These are phyloP conservation scores for Caranx ignobilis DNA, from an alignment of 2,113 vertebrate genomes.

Conservation along the genomic window DNA sequence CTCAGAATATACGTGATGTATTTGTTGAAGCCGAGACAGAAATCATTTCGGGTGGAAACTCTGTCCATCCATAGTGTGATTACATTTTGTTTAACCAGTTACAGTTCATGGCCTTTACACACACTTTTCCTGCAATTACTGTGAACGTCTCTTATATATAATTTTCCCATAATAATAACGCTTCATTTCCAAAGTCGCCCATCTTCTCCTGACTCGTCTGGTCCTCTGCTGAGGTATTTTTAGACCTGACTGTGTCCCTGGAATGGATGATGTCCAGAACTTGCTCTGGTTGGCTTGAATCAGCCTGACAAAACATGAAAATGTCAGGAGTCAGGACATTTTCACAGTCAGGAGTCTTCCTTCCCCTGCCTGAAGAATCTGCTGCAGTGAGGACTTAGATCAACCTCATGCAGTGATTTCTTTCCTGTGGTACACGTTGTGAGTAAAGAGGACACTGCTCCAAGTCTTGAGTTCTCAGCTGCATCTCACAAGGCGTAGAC, in stretches of 20 bases:
- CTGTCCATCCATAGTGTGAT: neutral
- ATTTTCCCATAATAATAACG: slow-evolving; percentile 35
- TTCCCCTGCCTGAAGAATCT: slow-evolving; percentile 66
- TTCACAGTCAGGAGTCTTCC: slow-evolving; percentile 73
- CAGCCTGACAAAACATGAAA: slow-evolving; percentile 74
- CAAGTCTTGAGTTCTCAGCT: neutral
- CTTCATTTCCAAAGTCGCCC: slow-evolving; percentile 29
- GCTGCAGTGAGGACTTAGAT: slow-evolving; percentile 43
- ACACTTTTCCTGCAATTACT: slow-evolving; percentile 21
- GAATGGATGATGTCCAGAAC: slow-evolving; percentile 75
- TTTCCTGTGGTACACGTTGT: slow-evolving; percentile 22
- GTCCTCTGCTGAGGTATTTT: slow-evolving; percentile 66
- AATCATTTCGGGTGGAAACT: slow-evolving; percentile 33
- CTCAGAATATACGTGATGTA: slow-evolving; percentile 25
- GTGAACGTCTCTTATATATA: slow-evolving; percentile 9
- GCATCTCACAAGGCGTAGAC: neutral
- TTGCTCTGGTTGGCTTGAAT: slow-evolving; percentile 70
- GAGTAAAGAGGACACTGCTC: slow-evolving; percentile 11
- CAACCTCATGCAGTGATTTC: slow-evolving; percentile 45
- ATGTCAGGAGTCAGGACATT: slow-evolving; percentile 16
- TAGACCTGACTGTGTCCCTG: slow-evolving; percentile 66
- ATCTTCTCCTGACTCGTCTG: slow-evolving; percentile 29
- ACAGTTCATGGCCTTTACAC: neutral
- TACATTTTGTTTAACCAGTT: slow-evolving; percentile 29
- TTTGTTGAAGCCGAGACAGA: slow-evolving; percentile 22